A percentile compares a stretch with the other conserved stretches of the same genome.
phyloP scores from a whole-genome alignment of 2,113 vertebrate species.

The Pholis gunnellus region DNA sequence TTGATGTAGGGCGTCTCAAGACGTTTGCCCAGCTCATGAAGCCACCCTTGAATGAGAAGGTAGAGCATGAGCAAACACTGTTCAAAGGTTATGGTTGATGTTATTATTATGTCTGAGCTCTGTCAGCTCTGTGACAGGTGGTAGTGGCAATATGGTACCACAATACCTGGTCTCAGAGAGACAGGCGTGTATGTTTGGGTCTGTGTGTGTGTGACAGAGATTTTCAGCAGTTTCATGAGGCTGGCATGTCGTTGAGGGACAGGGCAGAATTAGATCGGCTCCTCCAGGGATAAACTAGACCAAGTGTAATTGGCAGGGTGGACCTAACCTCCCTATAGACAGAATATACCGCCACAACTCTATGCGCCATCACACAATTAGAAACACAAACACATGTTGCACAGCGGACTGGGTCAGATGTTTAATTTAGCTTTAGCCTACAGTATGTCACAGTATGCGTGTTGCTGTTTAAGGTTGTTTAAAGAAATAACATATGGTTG shows the following conservation, averaged over 20 bases:
- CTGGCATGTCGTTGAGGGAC: conserved; percentile 36
- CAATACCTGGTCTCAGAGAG: not conserved
- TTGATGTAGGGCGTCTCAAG: conserved; percentile 94
- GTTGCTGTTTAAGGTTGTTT: not conserved
- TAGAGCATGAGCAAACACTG: not conserved
- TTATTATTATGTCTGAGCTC: not conserved
- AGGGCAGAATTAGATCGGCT: conserved; percentile 40
- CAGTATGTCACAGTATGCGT: not conserved
- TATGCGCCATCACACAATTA: conserved; percentile 9
- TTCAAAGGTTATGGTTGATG: not conserved
- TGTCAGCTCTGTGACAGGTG: not conserved
- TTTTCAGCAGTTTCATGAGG: conserved; percentile 27
- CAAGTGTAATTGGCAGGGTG: conserved; percentile 51
- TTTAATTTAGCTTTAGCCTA: not conserved
- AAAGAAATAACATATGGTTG: not conserved
- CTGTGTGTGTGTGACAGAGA: conserved; percentile 18
- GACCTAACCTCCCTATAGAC: conserved; percentile 35
- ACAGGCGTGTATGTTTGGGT: conserved; percentile 27
- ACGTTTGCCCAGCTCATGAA: conserved; percentile 95
- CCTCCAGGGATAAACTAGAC: conserved; percentile 43
- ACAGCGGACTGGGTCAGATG: not conserved
- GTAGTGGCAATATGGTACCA: not conserved
- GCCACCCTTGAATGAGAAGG: conserved; percentile 86
- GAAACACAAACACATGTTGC: not conserved
- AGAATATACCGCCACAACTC: conserved; percentile 1